A percentile compares a stretch with the other conserved stretches of the same genome.
Evolutionary conservation across 2,797 vertebrate species (phyloP).

Genomic region (Anguilla pacifica): DNA sequence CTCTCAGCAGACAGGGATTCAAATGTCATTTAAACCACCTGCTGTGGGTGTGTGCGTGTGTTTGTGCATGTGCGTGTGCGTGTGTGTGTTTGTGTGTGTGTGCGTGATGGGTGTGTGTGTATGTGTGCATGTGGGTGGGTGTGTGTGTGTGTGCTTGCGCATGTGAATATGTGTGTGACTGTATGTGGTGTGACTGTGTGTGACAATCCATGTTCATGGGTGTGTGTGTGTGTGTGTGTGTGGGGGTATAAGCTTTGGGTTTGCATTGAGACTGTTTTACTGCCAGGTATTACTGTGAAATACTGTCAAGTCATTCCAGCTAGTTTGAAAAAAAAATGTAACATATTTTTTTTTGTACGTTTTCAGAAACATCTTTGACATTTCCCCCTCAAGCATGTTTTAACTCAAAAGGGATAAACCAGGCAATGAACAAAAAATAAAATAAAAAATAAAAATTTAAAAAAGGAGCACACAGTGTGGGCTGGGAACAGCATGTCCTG

Average conservation of each 20-base stretch:
- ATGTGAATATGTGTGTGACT: conserved; percentile 41
- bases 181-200: not conserved
- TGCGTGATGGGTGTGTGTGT: not conserved
- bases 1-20: conserved; percentile 80
- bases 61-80: conserved; percentile 44
- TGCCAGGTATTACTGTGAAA: not conserved
- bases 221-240: too few relatives aligned
- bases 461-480: not conserved
- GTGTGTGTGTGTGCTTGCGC: conserved; percentile 44
- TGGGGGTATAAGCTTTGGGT: not conserved
- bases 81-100: conserved; percentile 16
- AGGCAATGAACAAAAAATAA: not conserved
- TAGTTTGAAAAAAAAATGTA: not conserved
- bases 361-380: not conserved
- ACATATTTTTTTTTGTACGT: not conserved
- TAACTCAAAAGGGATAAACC: not conserved
- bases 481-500: not conserved
- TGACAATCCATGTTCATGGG: not conserved
- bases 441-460: not conserved
- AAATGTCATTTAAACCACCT: conserved; percentile 81
- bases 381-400: not conserved
- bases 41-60: conserved; percentile 64
- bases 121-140: conserved; percentile 24
- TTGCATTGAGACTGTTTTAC: not conserved
- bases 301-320: not conserved